phyloP scores from a whole-genome alignment of 2,888 invertebrate species.

The Oscheius sp. region DNA sequence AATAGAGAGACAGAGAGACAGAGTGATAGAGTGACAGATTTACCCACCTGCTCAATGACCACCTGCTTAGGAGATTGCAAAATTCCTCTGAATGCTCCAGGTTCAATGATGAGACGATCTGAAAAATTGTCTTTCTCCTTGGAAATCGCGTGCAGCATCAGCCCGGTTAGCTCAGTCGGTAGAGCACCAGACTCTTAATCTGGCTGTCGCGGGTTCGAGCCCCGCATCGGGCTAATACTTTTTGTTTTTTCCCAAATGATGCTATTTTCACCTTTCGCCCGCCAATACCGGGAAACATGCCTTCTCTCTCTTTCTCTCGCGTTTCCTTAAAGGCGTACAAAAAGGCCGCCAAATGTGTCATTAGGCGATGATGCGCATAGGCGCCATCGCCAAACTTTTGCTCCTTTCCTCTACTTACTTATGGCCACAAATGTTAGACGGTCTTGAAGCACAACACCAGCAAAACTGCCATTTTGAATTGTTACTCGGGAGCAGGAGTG shows the following conservation, averaged over 20 bases:
- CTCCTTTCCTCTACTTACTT: conserved; percentile 30
- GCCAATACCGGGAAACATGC: neutral
- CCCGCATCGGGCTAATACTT: conserved; percentile 52
- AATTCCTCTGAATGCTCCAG: conserved; percentile 53
- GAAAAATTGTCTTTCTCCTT: neutral
- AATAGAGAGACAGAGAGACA: neutral
- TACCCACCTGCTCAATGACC: conserved; percentile 52
- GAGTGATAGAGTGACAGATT: neutral
- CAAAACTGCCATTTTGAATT: conserved; percentile 55
- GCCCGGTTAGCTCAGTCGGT: conserved; percentile 72
- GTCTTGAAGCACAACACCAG: conserved; percentile 49
- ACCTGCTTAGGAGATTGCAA: conserved; percentile 53
- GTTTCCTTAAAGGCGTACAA: conserved; percentile 4
- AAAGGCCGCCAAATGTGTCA: conserved; percentile 25
- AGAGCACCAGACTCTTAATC: conserved; percentile 73
- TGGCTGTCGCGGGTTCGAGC: conserved; percentile 72
- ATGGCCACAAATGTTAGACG: conserved; percentile 49
- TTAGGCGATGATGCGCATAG: conserved; percentile 12
- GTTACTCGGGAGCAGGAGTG: conserved; percentile 60
- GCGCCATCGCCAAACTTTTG: neutral
- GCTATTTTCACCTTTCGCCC: neutral
- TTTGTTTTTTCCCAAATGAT: neutral
- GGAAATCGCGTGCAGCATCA: too few relatives aligned
- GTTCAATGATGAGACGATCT: conserved; percentile 46
- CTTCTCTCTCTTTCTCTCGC: neutral